Evolutionary conservation across 2,797 vertebrate species (phyloP).

Genomic region (Tragopan temminckii): DNA sequence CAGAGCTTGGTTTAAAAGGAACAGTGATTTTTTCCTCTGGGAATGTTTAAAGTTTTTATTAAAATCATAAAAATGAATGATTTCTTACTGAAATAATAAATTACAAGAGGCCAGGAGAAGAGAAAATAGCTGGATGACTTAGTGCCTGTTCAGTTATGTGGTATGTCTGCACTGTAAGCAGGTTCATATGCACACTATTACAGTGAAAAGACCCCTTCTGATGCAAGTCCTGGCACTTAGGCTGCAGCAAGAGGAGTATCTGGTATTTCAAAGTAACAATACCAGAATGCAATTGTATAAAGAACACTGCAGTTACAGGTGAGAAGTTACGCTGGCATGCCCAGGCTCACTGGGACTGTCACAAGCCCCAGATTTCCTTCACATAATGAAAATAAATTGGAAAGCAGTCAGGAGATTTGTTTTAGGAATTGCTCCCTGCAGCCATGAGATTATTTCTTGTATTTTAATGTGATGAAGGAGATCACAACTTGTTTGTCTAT

Average conservation of each 20-base stretch:
- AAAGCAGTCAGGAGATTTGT: neutral
- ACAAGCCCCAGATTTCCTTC: neutral
- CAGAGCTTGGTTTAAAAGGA: neutral
- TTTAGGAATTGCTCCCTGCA: neutral
- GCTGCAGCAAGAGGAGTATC: neutral
- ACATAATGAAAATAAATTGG: neutral
- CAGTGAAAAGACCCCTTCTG: neutral
- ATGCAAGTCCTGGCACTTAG: neutral
- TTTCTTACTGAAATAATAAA: slow-evolving; percentile 9
- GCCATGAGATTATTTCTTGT: neutral
- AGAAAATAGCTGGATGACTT: neutral
- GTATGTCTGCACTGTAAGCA: neutral
- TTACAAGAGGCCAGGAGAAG: neutral
- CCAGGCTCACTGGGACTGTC: neutral
- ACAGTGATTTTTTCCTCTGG: neutral
- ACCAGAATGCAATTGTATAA: neutral
- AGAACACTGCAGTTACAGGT: neutral
- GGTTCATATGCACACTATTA: neutral
- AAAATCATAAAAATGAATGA: neutral
- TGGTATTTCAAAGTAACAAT: neutral
- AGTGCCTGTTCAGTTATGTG: neutral
- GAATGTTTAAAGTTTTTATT: neutral
- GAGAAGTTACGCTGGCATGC: neutral
- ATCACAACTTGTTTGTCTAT: neutral
- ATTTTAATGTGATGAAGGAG: neutral